Evolutionary conservation across 1,140 invertebrate genomes (phyloP), one percentile per base, ranked within the genome.

Genomic region (Amphibalanus amphitrite): DNA sequence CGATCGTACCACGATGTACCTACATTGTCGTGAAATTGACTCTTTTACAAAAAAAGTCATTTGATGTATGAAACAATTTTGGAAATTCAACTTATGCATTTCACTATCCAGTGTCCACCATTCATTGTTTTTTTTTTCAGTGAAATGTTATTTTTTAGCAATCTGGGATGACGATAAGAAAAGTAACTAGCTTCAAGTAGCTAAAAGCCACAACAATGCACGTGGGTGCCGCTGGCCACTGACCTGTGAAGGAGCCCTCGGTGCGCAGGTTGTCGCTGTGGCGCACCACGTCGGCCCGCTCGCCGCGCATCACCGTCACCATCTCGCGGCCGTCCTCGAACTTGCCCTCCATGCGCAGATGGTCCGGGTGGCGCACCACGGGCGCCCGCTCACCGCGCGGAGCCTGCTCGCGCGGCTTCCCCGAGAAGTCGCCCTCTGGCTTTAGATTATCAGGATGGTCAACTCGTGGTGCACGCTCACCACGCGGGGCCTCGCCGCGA

Each of bases 401-500:
- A 25, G 70, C 28, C 23, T 71, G 40, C n/a, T 74, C 69, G 6
- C 74, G 26, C 28, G 72, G 69, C n/a, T 64, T 71, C 0, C 67
- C 73, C 28, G 67, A 28, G 73, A 89, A 77, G 82, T 88, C 85
- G 15, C 85, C 85, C 76, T 85, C 83, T 67, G 82, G 81, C 74
- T 79, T 79, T 0, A 88, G 77, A 75, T 87, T 87, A 74, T 87
- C 85, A 64, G 81, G 74, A 59, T 76, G 80, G 73, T 76, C 82
- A 29, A 79, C 80, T 0, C 81, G 76, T 13, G 77, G 75, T 3
- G 78, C 77, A 59, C 84, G 77, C 72, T 85, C 84, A 29, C 78
- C 80, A 77, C 28, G 80, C 73, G 79, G 69, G 73, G 75, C 73
- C 79, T 81, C 72, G 81, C 80, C 73, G 80, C 80, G n/a, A 77